Percentiles rank a stretch among this genome's conserved stretches.
Evolutionary conservation across 2,888 invertebrate species (phyloP).

Genomic region (Erebia epiphron): DNA sequence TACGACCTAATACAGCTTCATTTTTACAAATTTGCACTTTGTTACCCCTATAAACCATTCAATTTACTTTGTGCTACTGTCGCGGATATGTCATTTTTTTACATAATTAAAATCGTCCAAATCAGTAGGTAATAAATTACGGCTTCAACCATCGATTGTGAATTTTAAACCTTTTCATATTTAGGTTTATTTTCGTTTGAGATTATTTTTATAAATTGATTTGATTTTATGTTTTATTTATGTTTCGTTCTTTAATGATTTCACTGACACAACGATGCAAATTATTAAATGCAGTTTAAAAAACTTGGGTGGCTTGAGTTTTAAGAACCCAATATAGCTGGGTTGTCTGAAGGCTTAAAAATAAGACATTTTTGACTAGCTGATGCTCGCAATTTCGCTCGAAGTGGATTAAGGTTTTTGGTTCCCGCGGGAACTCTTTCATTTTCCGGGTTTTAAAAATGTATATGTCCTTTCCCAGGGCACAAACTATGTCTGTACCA

Average conservation of each 20-base stretch:
- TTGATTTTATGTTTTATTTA: constrained; percentile 29
- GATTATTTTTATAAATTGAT: constrained; percentile 21
- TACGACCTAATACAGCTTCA: constrained; percentile 44
- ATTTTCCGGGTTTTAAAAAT: too few species aligned
- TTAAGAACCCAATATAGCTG: neutral
- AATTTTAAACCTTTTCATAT: neutral
- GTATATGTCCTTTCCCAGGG: too few species aligned
- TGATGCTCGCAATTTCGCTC: too few species aligned
- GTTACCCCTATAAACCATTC: neutral
- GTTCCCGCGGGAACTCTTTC: neutral
- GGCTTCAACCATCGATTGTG: constrained; percentile 1
- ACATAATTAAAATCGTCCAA: constrained; percentile 6
- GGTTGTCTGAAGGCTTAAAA: neutral
- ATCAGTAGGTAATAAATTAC: constrained; percentile 24
- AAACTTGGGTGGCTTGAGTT: constrained; percentile 5
- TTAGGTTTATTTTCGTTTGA: neutral
- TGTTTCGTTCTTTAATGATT: constrained; percentile 22
- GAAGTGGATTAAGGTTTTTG: too few species aligned
- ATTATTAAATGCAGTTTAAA: constrained; percentile 17
- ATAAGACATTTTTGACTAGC: neutral
- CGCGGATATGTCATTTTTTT: constrained; percentile 19
- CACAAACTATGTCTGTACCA: too few species aligned
- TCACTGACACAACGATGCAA: constrained; percentile 20
- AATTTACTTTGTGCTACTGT: constrained; percentile 16
- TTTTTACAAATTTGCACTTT: constrained; percentile 23